phyloP scores from a whole-genome alignment of 1,140 invertebrate genomes.

The Littorina saxatilis region DNA sequence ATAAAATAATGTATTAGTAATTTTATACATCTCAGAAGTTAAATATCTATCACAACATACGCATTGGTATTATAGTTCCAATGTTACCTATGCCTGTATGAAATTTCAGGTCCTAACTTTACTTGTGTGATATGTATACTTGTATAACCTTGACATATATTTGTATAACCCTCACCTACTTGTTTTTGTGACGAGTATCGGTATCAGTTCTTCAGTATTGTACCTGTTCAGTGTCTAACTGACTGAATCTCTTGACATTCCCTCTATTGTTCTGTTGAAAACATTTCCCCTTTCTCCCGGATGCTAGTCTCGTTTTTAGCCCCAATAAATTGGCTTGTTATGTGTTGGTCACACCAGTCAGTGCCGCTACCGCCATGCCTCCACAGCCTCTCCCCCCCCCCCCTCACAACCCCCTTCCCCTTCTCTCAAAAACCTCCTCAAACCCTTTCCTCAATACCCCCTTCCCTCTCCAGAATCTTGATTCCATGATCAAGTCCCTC shows the following conservation, averaged over 20 bases:
- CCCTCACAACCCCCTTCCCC: neutral
- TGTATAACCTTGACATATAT: too few species aligned
- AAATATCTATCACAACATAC: too few species aligned
- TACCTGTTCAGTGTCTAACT: neutral
- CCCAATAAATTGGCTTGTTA: slow-evolving; percentile 35
- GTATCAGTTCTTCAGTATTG: neutral
- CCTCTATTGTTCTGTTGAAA: neutral
- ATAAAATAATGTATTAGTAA: too few species aligned
- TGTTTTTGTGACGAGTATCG: too few species aligned
- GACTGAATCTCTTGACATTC: neutral
- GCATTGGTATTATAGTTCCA: too few species aligned
- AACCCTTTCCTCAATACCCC: neutral
- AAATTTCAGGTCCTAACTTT: too few species aligned
- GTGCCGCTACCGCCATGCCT: slow-evolving; percentile 43
- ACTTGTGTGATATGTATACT: too few species aligned
- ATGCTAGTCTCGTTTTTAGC: neutral
- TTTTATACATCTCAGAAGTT: too few species aligned
- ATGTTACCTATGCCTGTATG: too few species aligned
- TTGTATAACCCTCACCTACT: too few species aligned
- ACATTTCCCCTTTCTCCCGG: neutral
- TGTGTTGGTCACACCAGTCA: slow-evolving; percentile 63
- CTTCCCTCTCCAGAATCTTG: too few species aligned
- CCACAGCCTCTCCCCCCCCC: neutral
- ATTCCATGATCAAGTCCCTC: too few species aligned
- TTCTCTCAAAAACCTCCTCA: neutral